Conservation (phyloP, 2,113 vertebrate species). For the Ailuropoda melanoleuca region DNA sequence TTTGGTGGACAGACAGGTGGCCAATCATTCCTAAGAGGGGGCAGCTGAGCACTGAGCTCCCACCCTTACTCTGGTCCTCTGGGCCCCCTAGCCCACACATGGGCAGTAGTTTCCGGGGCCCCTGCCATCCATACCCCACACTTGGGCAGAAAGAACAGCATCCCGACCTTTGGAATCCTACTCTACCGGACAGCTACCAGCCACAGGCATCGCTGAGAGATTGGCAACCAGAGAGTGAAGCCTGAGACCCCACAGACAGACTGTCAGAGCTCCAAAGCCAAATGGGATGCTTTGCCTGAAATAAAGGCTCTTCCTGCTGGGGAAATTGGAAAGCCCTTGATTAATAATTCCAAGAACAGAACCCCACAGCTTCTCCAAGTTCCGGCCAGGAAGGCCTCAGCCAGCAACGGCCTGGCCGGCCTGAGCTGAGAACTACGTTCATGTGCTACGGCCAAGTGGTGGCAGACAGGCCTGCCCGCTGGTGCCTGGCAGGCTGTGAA, state of each 20-base stretch:
- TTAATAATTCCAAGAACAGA: slow-evolving; percentile 24
- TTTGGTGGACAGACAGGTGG: not conserved
- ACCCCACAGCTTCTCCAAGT: not conserved
- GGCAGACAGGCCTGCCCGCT: not conserved
- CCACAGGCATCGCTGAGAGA: not conserved
- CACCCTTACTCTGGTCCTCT: not conserved
- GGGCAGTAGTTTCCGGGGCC: not conserved
- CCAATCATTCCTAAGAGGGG: not conserved
- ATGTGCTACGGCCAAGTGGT: not conserved
- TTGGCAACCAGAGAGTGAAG: not conserved
- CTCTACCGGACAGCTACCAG: not conserved
- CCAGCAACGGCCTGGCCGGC: not conserved
- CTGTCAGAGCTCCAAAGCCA: not conserved
- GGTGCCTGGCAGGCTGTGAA: not conserved
- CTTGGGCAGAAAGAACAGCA: not conserved
- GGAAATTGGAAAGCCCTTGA: not conserved
- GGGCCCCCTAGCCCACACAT: rapidly evolving
- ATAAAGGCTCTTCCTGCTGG: not conserved
- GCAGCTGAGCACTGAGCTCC: not conserved
- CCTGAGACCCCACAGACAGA: not conserved
- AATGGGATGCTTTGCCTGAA: not conserved
- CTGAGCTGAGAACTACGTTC: not conserved
- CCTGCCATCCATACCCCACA: not conserved
- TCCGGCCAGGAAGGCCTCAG: slow-evolving; percentile 1
- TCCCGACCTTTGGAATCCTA: not conserved